A percentile compares a stretch with the other conserved stretches of the same genome.
These are phyloP conservation scores for Chironomus tentans DNA, from an alignment of 2,888 invertebrate species.

Conservation along the genomic window DNA sequence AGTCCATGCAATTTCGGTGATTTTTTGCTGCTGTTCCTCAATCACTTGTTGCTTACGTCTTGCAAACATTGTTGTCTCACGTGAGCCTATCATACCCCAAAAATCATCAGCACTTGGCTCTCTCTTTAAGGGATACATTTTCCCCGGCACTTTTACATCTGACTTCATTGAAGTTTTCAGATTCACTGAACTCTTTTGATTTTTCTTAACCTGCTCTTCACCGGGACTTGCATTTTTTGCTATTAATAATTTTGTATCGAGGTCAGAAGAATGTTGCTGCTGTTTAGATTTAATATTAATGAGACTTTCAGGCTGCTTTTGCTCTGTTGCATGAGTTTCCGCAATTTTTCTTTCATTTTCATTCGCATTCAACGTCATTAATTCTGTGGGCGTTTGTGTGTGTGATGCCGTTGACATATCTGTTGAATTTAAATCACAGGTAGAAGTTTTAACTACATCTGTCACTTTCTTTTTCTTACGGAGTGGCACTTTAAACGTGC, in stretches of 20 bases:
- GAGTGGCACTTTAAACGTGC: constrained; percentile 7
- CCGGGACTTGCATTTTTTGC: constrained; percentile 21
- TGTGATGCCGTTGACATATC: constrained; percentile 2
- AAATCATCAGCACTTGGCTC: constrained; percentile 45
- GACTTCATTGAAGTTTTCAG: neutral
- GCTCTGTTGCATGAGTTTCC: constrained; percentile 8
- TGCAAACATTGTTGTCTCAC: constrained; percentile 54
- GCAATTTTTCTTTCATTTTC: neutral
- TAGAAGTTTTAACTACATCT: neutral
- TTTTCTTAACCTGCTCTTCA: constrained; percentile 13
- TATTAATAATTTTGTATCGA: constrained; percentile 26
- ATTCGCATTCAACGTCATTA: neutral
- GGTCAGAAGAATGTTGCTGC: constrained; percentile 13
- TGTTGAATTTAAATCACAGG: constrained; percentile 16
- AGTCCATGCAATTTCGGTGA: neutral
- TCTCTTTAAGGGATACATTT: constrained; percentile 6
- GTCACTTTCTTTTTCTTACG: constrained; percentile 14
- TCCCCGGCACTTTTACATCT: constrained; percentile 7
- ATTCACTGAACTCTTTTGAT: constrained; percentile 5
- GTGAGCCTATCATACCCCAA: constrained; percentile 55
- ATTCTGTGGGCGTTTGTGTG: neutral
- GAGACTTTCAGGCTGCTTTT: neutral
- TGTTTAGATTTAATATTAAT: constrained; percentile 21
- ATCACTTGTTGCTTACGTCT: constrained; percentile 47
- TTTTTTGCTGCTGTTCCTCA: constrained; percentile 41